Conservation (phyloP, 2,797 vertebrate genomes). For the Danio aesculapii region DNA sequence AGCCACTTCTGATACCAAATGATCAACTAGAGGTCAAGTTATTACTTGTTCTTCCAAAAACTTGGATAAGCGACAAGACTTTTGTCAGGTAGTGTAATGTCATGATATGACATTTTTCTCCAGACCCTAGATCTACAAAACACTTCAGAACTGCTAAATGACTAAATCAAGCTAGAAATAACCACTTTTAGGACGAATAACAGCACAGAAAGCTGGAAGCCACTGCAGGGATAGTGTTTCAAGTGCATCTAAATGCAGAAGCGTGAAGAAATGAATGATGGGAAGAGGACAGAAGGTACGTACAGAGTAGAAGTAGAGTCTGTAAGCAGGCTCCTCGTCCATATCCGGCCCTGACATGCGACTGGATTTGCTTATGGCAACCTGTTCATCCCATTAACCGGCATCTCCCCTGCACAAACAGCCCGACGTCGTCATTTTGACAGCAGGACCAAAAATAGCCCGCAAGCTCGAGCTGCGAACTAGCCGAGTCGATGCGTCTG, state of each 20-base stretch:
- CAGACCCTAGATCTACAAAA: no score
- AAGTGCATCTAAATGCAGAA: conserved; percentile 59
- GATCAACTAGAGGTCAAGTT: no score
- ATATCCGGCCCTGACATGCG: conserved; percentile 79
- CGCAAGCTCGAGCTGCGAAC: conserved; percentile 68
- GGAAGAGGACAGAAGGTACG: conserved; percentile 71
- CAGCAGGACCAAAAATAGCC: conserved; percentile 79
- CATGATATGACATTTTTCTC: no score
- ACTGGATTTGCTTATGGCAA: conserved; percentile 73
- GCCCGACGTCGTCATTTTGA: conserved; percentile 80
- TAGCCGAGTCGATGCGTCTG: conserved; percentile 73
- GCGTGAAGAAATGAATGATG: conserved; percentile 57
- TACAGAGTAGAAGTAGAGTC: conserved; percentile 84
- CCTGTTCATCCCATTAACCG: conserved; percentile 71
- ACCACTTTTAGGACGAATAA: conserved; percentile 6
- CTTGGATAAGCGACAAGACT: no score
- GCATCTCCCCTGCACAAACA: conserved; percentile 68
- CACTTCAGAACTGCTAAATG: conserved; percentile 20
- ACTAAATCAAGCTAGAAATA: neutral
- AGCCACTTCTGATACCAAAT: no score
- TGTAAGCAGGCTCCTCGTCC: conserved; percentile 79
- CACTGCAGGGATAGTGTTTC: conserved; percentile 74
- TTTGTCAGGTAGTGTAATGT: no score
- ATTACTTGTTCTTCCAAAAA: no score
- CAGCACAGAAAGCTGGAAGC: neutral